Evolutionary conservation across 2,888 invertebrate species (phyloP), one percentile per base, ranked within the genome.

Genomic region (Polyploca ridens): DNA sequence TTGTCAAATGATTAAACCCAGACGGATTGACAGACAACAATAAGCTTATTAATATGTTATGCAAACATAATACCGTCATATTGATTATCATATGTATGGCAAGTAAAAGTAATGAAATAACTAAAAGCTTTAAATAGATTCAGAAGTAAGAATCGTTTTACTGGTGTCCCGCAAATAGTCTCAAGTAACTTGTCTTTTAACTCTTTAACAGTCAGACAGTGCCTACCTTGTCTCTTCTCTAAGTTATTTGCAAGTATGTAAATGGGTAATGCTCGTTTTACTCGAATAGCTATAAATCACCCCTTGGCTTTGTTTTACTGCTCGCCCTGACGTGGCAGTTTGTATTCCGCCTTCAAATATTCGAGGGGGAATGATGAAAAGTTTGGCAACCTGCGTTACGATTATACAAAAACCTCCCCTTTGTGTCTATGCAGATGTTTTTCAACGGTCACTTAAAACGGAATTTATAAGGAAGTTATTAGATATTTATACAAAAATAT

Each of bases 381-480:
- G 65, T 63, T 35, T 67, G 72, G 66, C 69, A 67, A 67, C 72
- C 69, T 69, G 73, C 73, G 64, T 46, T 35, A 46, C n/a, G 19
- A 19, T 19, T 19, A 54, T 54, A 54, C 54, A n/a, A 54, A 49
- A 64, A 73, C 62, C 27, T 64, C 64, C 62, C 59, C 58, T 63
- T 65, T 49, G 67, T 68, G 64, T 11, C 66, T 66, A 71, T 69
- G 77, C 78, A 77, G 77, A 76, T 77, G 78, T 76, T 74, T 44
- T 41, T 67, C 64, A 76, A 77, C 76, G 71, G 69, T 65, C 67
- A 61, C 16, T 61, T 19, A 61, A 54, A 54, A 54, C 54, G 19
- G 10, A 54, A 54, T 46, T 46, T 46, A 44, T 44, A 10, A n/a
- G n/a, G n/a, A 46, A 1, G 46, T 46, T 46, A n/a, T n/a, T 46